Percentiles rank a stretch among this genome's conserved stretches.
Evolutionary conservation across 2,888 invertebrate genomes (phyloP).

Genomic region (Schizaphis graminum): DNA sequence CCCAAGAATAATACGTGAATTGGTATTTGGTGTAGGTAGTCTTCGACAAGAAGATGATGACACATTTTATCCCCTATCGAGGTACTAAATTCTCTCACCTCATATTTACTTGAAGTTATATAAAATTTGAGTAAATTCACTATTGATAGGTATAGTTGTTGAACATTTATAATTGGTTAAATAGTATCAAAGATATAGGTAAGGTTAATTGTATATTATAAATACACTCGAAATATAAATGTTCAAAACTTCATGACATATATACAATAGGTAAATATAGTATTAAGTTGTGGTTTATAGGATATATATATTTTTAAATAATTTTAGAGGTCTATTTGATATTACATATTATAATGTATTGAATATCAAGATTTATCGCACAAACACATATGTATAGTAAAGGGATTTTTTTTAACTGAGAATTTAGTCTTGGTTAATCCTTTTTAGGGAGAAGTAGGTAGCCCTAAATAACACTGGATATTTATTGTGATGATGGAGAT

Average conservation of each 20-base stretch:
- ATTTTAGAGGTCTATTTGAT: neutral
- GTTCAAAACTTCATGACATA: neutral
- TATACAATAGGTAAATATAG: neutral
- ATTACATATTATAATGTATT: neutral
- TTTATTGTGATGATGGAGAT: neutral
- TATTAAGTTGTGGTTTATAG: neutral
- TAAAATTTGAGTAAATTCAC: too few species aligned
- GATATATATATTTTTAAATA: neutral
- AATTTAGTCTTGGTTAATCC: conserved; percentile 13
- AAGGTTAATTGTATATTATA: neutral
- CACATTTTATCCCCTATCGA: too few species aligned
- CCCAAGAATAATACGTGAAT: too few species aligned
- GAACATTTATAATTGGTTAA: too few species aligned
- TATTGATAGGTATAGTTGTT: too few species aligned
- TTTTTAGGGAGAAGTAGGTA: neutral
- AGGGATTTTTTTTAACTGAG: neutral
- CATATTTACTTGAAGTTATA: too few species aligned
- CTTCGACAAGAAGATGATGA: too few species aligned
- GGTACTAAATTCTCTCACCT: too few species aligned
- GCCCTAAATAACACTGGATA: neutral
- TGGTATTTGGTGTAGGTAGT: too few species aligned
- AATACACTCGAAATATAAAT: neutral
- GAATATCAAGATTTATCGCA: conserved; percentile 20
- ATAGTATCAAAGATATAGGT: neutral
- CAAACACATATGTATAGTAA: neutral